phyloP scores from a whole-genome alignment of 2,113 vertebrate species.

The Grantiella picta region DNA sequence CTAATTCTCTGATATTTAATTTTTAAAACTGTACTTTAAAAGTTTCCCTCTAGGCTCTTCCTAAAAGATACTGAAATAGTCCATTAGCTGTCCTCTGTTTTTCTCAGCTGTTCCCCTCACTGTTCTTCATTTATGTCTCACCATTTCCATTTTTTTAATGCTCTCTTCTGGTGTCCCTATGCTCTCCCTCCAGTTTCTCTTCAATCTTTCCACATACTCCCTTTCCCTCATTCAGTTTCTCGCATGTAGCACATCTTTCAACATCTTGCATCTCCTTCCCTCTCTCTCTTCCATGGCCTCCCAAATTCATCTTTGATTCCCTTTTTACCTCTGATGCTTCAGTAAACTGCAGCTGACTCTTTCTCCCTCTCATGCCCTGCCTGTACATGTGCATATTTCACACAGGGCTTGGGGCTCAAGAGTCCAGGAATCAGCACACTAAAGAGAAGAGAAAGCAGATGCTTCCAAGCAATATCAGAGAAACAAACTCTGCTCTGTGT shows the following conservation, averaged over 20 bases:
- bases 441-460: not conserved
- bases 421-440: not conserved
- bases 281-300: not conserved
- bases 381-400: not conserved
- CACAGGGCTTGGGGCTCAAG: not conserved
- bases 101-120: not conserved
- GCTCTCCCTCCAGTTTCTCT: not conserved
- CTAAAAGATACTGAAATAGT: not conserved
- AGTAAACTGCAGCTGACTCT: not conserved
- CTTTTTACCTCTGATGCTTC: not conserved
- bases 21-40: not conserved
- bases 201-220: not conserved
- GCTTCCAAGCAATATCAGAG: not conserved
- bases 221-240: not conserved
- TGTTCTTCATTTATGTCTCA: not conserved
- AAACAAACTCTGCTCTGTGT: not conserved
- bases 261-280: not conserved
- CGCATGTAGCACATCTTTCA: not conserved
- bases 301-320: not conserved
- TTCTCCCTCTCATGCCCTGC: not conserved
- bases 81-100: not conserved
- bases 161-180: not conserved
- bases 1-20: not conserved
- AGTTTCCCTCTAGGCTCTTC: not conserved
- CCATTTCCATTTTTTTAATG: not conserved